Evolutionary conservation across 2,888 invertebrate species (phyloP).

Genomic region (Gnatocerus cornutus): DNA sequence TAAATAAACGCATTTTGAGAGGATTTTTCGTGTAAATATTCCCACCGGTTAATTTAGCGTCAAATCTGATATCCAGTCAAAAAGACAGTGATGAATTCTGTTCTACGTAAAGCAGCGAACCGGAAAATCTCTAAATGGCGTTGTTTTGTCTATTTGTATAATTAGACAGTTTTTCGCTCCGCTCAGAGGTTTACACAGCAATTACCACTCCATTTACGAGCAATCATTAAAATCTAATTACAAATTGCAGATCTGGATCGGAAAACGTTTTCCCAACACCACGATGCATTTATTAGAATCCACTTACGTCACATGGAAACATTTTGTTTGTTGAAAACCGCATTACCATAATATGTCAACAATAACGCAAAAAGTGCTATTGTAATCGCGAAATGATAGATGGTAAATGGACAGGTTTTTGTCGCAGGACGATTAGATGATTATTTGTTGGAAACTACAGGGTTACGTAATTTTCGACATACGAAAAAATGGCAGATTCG

Average conservation of each 20-base stretch:
- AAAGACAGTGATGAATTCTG: constrained; percentile 3
- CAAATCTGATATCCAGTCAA: constrained; percentile 11
- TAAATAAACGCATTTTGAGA: neutral
- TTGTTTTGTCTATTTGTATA: constrained; percentile 16
- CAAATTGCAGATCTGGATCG: constrained; percentile 13
- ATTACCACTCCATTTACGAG: constrained; percentile 17
- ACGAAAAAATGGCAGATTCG: constrained; percentile 8
- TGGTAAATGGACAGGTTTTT: constrained; percentile 10
- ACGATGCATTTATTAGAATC: neutral
- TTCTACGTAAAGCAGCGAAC: neutral
- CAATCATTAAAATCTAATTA: constrained; percentile 22
- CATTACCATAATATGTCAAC: constrained; percentile 41
- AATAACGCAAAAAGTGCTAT: constrained; percentile 29
- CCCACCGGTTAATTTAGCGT: constrained; percentile 5
- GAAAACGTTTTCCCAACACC: constrained; percentile 10
- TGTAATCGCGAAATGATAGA: constrained; percentile 34
- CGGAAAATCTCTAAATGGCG: constrained; percentile 21
- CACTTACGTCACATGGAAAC: constrained; percentile 27
- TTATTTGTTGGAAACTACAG: constrained; percentile 13
- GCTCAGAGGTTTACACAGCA: constrained; percentile 8
- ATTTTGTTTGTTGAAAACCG: constrained; percentile 15
- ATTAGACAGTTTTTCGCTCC: constrained; percentile 13
- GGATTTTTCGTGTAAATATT: constrained; percentile 19
- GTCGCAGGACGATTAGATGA: neutral
- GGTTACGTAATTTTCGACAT: constrained; percentile 8